phyloP scores from a whole-genome alignment of 1,140 invertebrate genomes.

The Sinonovacula constricta region DNA sequence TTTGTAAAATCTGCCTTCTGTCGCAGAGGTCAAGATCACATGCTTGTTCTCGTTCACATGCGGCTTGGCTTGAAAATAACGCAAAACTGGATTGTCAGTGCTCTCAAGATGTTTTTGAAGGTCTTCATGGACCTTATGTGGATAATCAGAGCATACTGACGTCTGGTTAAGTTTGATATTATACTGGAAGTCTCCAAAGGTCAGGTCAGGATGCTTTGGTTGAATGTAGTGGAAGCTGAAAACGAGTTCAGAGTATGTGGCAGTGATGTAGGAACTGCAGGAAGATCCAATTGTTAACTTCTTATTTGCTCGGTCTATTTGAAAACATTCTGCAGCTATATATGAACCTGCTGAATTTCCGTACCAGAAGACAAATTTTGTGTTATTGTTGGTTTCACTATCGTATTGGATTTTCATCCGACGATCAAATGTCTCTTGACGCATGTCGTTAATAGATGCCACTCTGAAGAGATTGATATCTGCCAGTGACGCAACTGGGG shows the following conservation, averaged over 20 bases:
- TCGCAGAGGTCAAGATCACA: constrained; percentile 33
- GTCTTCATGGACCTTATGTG: constrained; percentile 42
- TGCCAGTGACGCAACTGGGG: neutral
- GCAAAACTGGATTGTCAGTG: constrained; percentile 42
- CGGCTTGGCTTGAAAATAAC: constrained; percentile 58
- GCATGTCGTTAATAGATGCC: constrained; percentile 59
- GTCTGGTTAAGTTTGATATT: constrained; percentile 53
- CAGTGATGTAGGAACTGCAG: constrained; percentile 3
- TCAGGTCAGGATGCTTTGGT: constrained; percentile 58
- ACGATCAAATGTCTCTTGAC: constrained; percentile 47
- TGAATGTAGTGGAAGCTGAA: constrained; percentile 61
- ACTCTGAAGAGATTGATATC: constrained; percentile 58
- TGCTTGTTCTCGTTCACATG: constrained; percentile 44
- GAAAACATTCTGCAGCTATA: constrained; percentile 57
- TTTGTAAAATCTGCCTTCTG: constrained; percentile 56
- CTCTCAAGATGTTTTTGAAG: constrained; percentile 11
- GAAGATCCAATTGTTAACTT: constrained; percentile 33
- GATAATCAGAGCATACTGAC: constrained; percentile 9
- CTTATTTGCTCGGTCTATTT: constrained; percentile 34
- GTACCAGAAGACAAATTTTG: constrained; percentile 56
- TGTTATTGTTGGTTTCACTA: constrained; percentile 23
- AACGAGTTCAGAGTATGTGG: constrained; percentile 32
- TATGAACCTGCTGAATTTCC: constrained; percentile 19
- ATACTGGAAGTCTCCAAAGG: constrained; percentile 68
- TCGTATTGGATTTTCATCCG: constrained; percentile 58